Base-by-base conservation (phyloP, 2,113 vertebrate genomes). In the Bambusicola thoracicus region DNA sequence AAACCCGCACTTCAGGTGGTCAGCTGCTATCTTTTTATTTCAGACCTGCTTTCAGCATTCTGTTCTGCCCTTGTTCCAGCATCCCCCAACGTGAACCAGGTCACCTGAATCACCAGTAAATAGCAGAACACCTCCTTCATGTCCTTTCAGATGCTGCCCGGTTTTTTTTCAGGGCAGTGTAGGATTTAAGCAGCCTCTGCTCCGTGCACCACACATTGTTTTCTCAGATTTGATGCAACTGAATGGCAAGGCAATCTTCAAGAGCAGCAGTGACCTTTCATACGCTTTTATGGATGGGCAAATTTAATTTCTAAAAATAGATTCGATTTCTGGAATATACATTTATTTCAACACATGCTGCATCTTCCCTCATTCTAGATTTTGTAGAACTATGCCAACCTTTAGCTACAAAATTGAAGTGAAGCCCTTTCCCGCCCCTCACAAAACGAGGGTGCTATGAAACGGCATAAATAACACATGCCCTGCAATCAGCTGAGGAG, bases 251-350 rank as follows among this genome's bases (percentile, higher is more conserved):
- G 88, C 93, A 93, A 93, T 95, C 87, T 95, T 94, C 84, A 96
- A 74, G 80, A 93, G 90, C 87, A 89, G 91, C 90, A 92, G 44
- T 92, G 93, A 96, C 85, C 92, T 96, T 96, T 95, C 79, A 36
- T 75, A 83, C 41, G 83, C 76, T 88, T 92, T 93, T 92, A 95
- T 92, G 84, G 96, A 95, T 93, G 90, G 90, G 85, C 68, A 94
- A 97, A 96, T 93, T 91, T 92, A 82, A 89, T 93, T 95, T 94
- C 92, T 95, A 94, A 95, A 96, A 96, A 95, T 92, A 92, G 87
- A 92, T 94, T 90, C 81, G 78, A 91, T 94, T 96, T 95, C 85
- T 93, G 76, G 80, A 81, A 91, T 80, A 89, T 44, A 48, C 82
- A 80, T 90, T 90, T 96, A 89, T 90, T 94, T 82, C 88, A 93